Conservation (phyloP, 37 sponge, comb jelly and placozoan genomes). For the Oopsacas minuta region DNA sequence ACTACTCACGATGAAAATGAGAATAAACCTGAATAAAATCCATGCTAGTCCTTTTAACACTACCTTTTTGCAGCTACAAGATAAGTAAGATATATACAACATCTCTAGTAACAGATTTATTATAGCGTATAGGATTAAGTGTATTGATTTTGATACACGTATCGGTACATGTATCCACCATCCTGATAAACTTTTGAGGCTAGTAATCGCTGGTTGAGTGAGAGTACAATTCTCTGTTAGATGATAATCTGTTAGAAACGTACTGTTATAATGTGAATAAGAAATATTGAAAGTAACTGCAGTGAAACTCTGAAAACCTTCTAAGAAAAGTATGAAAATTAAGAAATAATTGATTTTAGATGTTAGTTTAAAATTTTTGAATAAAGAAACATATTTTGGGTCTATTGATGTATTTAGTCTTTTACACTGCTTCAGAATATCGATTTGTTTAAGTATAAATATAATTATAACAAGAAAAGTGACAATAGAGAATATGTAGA, state of each 20-base stretch:
- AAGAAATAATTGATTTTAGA: neutral
- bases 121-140: neutral
- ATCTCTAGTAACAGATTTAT: neutral
- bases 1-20: neutral
- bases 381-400: neutral
- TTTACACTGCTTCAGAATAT: neutral
- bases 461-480: neutral
- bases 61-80: neutral
- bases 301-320: neutral
- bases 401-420: neutral
- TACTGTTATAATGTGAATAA: neutral
- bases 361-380: neutral
- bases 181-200: neutral
- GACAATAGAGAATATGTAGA: neutral
- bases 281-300: neutral
- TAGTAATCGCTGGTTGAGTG: neutral
- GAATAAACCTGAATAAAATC: neutral
- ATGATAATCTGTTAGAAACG: neutral
- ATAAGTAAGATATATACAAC: neutral
- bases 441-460: neutral
- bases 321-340: neutral
- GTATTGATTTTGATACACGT: neutral
- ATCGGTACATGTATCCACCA: constrained; percentile 13
- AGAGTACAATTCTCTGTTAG: neutral
- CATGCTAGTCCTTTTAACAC: neutral